Evolutionary conservation across 2,113 vertebrate genomes (phyloP).

Genomic region (Trinectes maculatus): DNA sequence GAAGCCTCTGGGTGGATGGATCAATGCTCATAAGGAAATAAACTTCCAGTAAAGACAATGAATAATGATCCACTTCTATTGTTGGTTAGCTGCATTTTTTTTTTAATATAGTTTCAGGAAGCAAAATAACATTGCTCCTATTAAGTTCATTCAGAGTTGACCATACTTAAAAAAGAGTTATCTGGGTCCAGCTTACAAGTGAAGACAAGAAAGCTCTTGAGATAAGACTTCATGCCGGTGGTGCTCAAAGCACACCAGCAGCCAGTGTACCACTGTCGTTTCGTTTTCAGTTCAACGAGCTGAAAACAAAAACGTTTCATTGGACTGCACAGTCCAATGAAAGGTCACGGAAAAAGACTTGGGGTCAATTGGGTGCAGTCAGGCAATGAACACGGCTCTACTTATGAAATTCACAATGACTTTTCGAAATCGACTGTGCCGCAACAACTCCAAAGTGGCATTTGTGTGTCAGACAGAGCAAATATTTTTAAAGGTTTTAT

Average conservation of each 20-base stretch:
- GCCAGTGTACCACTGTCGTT: conserved; percentile 13
- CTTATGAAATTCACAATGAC: conserved; percentile 32
- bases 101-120: too few species aligned
- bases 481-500: neutral
- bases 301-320: too few species aligned
- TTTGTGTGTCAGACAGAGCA: neutral
- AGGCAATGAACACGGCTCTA: conserved; percentile 16
- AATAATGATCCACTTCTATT: conserved; percentile 16
- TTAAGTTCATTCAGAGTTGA: conserved; percentile 27
- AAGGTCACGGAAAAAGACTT: conserved; percentile 27
- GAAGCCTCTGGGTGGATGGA: conserved; percentile 14
- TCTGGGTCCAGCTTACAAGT: conserved; percentile 18
- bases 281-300: conserved; percentile 16
- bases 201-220: conserved; percentile 40
- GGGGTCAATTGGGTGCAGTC: conserved; percentile 28
- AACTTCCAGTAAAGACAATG: conserved; percentile 15
- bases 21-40: conserved; percentile 41
- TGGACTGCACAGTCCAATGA: conserved; percentile 12
- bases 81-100: conserved; percentile 2
- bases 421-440: conserved; percentile 21
- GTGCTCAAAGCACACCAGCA: conserved; percentile 33
- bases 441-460: neutral
- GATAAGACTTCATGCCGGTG: conserved; percentile 35
- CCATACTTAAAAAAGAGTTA: conserved; percentile 21
- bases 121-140: neutral